Conservation (phyloP, 2,888 invertebrate species). For the Cantharis lateralis region DNA sequence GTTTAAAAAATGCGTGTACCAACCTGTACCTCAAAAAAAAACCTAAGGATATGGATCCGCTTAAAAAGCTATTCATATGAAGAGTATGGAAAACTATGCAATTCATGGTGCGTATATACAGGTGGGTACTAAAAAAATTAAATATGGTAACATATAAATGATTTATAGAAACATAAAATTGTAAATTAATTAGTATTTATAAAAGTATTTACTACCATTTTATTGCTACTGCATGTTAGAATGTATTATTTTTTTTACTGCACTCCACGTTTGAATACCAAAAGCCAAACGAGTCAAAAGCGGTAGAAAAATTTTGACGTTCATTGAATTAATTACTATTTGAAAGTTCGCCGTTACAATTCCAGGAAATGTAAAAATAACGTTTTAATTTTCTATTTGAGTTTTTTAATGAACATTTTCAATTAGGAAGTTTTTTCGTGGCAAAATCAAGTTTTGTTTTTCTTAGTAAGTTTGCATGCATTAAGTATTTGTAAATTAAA, state of each 20-base stretch:
- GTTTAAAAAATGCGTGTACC: background rate
- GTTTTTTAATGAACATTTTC: background rate
- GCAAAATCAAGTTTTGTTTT: background rate
- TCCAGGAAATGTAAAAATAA: background rate
- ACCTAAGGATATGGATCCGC: background rate
- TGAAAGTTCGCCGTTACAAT: background rate
- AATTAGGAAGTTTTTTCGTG: background rate
- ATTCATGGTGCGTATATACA: background rate
- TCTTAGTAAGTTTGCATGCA: slow-evolving; percentile 4
- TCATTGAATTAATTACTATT: background rate
- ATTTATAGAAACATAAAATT: background rate
- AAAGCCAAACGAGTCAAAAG: background rate
- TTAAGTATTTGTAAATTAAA: slow-evolving; percentile 19
- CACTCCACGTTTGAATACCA: background rate
- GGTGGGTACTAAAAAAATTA: background rate
- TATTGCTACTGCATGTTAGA: background rate
- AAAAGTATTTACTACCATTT: background rate
- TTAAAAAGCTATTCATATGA: background rate
- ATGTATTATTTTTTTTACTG: background rate
- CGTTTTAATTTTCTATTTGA: background rate
- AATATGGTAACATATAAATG: background rate
- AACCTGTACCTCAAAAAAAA: background rate
- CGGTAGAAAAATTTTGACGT: background rate
- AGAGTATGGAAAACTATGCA: background rate
- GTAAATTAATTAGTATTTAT: background rate